Percentiles rank a stretch among this genome's conserved stretches.
These are phyloP conservation scores for Forbesichthys agassizii DNA, from an alignment of 2,113 vertebrate species.

Conservation along the genomic window DNA sequence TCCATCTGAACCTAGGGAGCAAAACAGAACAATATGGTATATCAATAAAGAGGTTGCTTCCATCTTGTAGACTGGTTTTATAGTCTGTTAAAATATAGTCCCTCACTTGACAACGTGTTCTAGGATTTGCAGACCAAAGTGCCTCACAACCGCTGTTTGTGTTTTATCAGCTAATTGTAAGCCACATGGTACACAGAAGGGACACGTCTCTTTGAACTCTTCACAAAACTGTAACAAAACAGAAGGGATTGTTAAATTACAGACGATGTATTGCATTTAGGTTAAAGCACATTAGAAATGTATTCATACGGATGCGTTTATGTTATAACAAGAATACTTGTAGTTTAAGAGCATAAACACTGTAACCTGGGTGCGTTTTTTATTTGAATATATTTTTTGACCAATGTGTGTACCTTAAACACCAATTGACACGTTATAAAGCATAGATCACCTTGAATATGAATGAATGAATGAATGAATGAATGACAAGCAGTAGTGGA, in stretches of 20 bases:
- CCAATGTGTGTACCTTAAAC: not conserved
- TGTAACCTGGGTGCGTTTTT: not conserved
- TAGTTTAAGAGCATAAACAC: too few species aligned
- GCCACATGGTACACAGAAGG: conserved; percentile 91
- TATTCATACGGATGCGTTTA: not conserved
- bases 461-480: conserved; percentile 48
- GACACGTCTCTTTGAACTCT: conserved; percentile 95
- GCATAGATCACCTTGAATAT: conserved; percentile 25
- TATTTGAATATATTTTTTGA: not conserved
- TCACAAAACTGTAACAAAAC: conserved; percentile 86
- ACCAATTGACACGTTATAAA: not conserved
- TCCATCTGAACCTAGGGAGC: conserved; percentile 88
- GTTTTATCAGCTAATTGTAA: conserved; percentile 89
- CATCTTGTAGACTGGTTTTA: not conserved
- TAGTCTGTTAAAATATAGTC: not conserved
- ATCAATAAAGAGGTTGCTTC: not conserved
- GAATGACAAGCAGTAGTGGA: not conserved
- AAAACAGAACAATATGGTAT: not conserved
- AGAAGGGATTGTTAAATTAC: not conserved
- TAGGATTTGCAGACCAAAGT: conserved; percentile 96
- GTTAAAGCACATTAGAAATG: not conserved
- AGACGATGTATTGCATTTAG: not conserved
- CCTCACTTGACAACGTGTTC: conserved; percentile 98
- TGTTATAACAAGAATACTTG: not conserved
- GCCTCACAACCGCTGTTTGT: conserved; percentile 88